These are phyloP conservation scores for Hymenopus coronatus DNA, from an alignment of 2,888 invertebrate species.

Conservation along the genomic window DNA sequence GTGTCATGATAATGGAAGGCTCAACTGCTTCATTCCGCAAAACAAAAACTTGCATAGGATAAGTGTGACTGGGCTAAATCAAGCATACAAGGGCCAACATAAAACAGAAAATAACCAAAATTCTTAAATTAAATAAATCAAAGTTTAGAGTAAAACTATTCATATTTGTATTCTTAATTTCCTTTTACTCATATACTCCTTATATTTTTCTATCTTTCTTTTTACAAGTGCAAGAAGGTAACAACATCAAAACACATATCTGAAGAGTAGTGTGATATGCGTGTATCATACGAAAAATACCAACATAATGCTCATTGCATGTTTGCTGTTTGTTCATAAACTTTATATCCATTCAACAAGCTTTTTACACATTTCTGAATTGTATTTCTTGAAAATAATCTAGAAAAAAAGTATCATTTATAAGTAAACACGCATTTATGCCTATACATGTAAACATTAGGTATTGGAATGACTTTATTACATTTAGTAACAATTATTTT, in stretches of 20 bases:
- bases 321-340: not conserved
- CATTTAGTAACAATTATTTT: constrained; percentile 17
- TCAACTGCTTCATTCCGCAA: constrained; percentile 9
- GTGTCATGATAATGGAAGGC: constrained; percentile 34
- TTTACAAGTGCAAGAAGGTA: not conserved
- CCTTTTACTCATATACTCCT: not conserved
- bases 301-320: not conserved
- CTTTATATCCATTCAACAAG: not conserved
- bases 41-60: not conserved
- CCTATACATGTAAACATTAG: not conserved
- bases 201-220: not conserved
- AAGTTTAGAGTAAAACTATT: not conserved
- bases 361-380: not conserved
- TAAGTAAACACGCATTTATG: not conserved
- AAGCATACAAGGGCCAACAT: not conserved
- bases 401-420: not conserved
- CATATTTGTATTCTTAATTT: not conserved
- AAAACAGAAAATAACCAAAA: not conserved
- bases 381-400: not conserved
- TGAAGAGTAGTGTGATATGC: not conserved
- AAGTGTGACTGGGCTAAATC: constrained; percentile 5
- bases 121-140: not conserved
- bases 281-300: not conserved
- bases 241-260: not conserved
- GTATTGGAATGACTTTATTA: not conserved